Base-by-base conservation (phyloP, 1,140 invertebrate genomes). In the Bathynomus jamesi region DNA sequence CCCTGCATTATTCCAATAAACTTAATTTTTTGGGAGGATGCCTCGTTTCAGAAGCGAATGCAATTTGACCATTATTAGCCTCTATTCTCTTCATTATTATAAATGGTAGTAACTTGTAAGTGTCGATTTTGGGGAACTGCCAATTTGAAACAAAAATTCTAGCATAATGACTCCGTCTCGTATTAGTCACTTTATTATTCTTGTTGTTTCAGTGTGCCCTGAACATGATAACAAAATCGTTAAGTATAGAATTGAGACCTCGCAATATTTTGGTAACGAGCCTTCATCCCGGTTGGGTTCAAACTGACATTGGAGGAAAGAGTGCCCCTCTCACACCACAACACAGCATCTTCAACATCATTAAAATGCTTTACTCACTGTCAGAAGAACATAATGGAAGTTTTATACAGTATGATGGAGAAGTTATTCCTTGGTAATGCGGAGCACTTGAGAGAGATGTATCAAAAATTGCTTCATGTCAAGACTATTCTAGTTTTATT, bases 231-330 rank as follows among this genome's bases (percentile, higher is more conserved):
- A 94, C 93, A 7, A 92, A 89, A 82, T 91, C 90, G 3, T 85
- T 96, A 85, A 90, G 90, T 77, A 80, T 91, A 11, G 93, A 96
- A 82, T 83, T 96, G 28, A 88, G 89, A 79, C 83, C 86, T 32
- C 85, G 89, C 77, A 87, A 88, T 32, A 94, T 97, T 69, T 78
- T 94, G 3, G 89, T 87, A 0, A 83, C 88, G 0, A 86, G 86
- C 63, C 78, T 96, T 62, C 93, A 96, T 84, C 94, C 94, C 0
- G 94, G 94, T 0, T 96, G 93, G 93, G 91, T 95, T 0, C 87
- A 88, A 78, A 96, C 94, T 0, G 90, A 91, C 70, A 91, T 96
- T 91, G 93, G 93, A 4, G 92, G 92, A 10, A 81, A 82, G 63
- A 89, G 88, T 77, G 94, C 93, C 1, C 88, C 87, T 0, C 79